Conservation (phyloP, 2,888 invertebrate species). For the Chaitophorus viminalis region DNA sequence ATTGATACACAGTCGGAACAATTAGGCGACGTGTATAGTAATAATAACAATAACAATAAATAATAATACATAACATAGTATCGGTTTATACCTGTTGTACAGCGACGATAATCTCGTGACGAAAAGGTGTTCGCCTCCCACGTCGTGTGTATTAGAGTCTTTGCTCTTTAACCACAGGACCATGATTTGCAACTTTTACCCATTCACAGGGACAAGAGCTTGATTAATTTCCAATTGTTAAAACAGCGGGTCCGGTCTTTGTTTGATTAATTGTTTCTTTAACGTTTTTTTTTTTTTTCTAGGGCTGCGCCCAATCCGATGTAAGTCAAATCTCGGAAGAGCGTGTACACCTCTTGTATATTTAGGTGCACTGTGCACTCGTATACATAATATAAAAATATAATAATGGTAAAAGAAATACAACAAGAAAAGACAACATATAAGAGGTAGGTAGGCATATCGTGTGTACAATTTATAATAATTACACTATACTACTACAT, state of each 20-base stretch:
- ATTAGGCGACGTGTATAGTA: background rate
- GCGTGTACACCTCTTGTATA: background rate
- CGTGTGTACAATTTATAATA: background rate
- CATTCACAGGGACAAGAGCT: slow-evolving; percentile 56
- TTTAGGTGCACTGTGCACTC: background rate
- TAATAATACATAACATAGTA: background rate
- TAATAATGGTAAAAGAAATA: background rate
- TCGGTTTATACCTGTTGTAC: background rate
- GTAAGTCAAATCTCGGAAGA: background rate
- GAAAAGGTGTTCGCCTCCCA: slow-evolving; percentile 60
- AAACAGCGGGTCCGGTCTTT: slow-evolving; percentile 50
- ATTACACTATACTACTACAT: background rate
- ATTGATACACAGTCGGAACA: background rate
- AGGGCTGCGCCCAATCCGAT: background rate
- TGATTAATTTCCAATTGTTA: slow-evolving; percentile 62
- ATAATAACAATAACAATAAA: slow-evolving; percentile 13
- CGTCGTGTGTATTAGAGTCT: slow-evolving; percentile 28
- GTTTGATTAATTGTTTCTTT: slow-evolving; percentile 56
- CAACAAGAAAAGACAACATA: too few species aligned
- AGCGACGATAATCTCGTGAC: slow-evolving; percentile 39
- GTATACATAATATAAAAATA: background rate
- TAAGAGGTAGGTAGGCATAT: background rate
- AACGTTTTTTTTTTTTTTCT: background rate
- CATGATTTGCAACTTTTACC: slow-evolving; percentile 60
- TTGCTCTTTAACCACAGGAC: slow-evolving; percentile 38